Conservation (phyloP, 1,140 invertebrate species). For the Asbolus verrucosus region DNA sequence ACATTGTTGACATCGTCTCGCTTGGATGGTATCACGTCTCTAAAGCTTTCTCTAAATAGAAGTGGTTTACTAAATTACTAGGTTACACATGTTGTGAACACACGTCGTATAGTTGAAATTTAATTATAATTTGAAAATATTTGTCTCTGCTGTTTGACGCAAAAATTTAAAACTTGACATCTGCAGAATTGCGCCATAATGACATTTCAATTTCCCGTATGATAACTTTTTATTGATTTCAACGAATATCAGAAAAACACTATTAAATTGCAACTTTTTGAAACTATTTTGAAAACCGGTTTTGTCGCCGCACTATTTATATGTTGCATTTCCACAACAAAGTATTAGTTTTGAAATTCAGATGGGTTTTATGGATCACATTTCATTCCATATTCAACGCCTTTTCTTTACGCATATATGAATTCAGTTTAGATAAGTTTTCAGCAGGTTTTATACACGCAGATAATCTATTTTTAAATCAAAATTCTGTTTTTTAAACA, state of each 20-base stretch:
- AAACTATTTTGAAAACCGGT: not conserved
- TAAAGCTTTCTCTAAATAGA: conserved; percentile 34
- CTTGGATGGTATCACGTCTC: conserved; percentile 35
- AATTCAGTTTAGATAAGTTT: not conserved
- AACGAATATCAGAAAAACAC: too few relatives aligned
- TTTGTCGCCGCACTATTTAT: conserved; percentile 9
- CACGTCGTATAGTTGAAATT: conserved; percentile 27
- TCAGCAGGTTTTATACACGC: not conserved
- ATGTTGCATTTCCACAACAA: conserved; percentile 2
- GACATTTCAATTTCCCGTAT: too few relatives aligned
- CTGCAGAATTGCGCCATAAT: too few relatives aligned
- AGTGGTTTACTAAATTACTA: conserved; percentile 39
- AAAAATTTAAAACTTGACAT: too few relatives aligned
- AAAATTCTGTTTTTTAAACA: not conserved
- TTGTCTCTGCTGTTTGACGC: not conserved
- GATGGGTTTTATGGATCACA: conserved; percentile 17
- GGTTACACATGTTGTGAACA: conserved; percentile 38
- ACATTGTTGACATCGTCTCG: conserved; percentile 38
- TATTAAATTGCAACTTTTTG: too few relatives aligned
- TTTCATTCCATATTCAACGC: not conserved
- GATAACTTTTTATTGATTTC: too few relatives aligned
- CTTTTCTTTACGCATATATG: conserved; percentile 15
- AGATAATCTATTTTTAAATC: not conserved
- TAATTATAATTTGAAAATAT: conserved; percentile 32
- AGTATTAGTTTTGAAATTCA: conserved; percentile 28